These are phyloP conservation scores for Zaprionus vittiger DNA, from an alignment of 1,140 invertebrate genomes.

Conservation along the genomic window DNA sequence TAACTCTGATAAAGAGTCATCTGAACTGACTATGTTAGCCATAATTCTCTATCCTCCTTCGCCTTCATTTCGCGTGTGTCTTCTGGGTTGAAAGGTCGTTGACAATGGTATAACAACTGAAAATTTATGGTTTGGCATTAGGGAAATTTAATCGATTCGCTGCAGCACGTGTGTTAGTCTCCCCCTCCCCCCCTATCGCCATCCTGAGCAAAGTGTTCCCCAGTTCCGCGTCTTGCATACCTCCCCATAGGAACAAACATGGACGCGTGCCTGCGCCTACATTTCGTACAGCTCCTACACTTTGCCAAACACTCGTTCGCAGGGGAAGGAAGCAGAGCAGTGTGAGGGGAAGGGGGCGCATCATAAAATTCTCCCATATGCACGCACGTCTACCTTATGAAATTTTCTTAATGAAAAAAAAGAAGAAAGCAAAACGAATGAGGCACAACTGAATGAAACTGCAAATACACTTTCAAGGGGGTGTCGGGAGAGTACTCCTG, in stretches of 20 bases:
- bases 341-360: conserved; percentile 27
- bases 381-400: conserved; percentile 58
- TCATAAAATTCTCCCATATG: conserved; percentile 48
- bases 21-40: conserved; percentile 65
- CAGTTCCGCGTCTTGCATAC: background rate
- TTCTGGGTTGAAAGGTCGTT: conserved; percentile 70
- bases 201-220: background rate
- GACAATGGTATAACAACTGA: conserved; percentile 61
- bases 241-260: conserved; percentile 15
- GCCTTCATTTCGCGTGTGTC: conserved; percentile 14
- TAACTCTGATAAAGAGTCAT: conserved; percentile 68
- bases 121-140: conserved; percentile 77
- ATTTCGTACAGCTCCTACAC: background rate
- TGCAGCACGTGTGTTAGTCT: conserved; percentile 62
- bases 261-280: conserved; percentile 29
- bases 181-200: background rate
- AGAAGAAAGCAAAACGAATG: background rate
- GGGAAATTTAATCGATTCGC: conserved; percentile 76
- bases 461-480: conserved; percentile 29
- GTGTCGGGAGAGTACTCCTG: too few species aligned
- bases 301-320: too few species aligned
- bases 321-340: background rate
- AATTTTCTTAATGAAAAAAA: conserved; percentile 69
- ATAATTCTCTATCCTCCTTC: conserved; percentile 57
- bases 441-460: background rate